Base-by-base conservation (phyloP, 2,888 invertebrate genomes). In the Acanthosoma haemorrhoidale region DNA sequence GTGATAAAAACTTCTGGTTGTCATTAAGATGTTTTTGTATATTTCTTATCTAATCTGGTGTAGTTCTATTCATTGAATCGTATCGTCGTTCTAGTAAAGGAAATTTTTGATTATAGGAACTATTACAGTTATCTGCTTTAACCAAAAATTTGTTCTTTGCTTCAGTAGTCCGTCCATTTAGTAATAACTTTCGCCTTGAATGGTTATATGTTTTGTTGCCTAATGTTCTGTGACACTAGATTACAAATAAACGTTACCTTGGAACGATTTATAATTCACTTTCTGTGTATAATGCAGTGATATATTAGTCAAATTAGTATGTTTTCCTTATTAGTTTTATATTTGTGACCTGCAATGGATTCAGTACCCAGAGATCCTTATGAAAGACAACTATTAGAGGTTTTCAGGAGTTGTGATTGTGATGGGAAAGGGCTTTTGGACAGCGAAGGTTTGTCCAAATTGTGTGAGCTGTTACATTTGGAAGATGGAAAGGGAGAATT, bases 391-490 rank as follows among this genome's bases (percentile, higher is more conserved):
- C 84, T 92, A 77, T 86, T 88, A 76, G 86, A 87, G 76, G 90
- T 91, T 78, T 92, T 91, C 78, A 87, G 89, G 79, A 90, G 89
- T 78, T 90, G 90, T 81, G 88, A 91, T 80, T 83, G 84, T 74
- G 85, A 87, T 78, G 86, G 86, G 77, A 83, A 85, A 77, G 88
- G 88, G 75, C 84, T 87, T 76, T 80, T 92, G 75, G 87, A 88
- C 78, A 84, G 83, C 76, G 82, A 84, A 58, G 87, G 90, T 57
- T 83, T 91, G 75, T 81, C 84, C 67, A 85, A 85, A 73, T 83
- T 92, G 61, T 92, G 92, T 79, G 86, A 87, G 77, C 86, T 90
- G 74, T 83, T 92, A 72, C 90, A 92, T 81, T 83, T 92, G 64
- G 90, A 90, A 75, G 89, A 89, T 76, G 86, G 87, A 72, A 86